Base-by-base conservation (phyloP, 2,888 invertebrate genomes). In the Pandemis heparana region DNA sequence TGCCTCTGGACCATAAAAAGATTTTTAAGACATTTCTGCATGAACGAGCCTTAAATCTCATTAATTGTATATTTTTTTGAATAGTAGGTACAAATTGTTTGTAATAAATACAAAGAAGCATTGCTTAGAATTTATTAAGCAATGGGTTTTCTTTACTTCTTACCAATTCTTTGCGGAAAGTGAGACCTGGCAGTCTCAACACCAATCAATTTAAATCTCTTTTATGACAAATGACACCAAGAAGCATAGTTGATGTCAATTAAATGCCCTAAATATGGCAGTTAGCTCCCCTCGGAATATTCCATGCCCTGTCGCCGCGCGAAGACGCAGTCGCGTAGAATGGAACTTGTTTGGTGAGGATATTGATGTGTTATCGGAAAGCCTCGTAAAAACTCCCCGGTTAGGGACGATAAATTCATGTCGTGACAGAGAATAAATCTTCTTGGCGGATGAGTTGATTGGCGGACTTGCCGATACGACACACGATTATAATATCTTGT, bases 291-390 rank as follows among this genome's bases (percentile, higher is more conserved):
- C 51, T 66, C 6, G 38, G 39, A 43, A 10, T 12, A 39, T 39
- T 61, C 51, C 62, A 46, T 32, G 43, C 51, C 39, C 14, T 59
- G 59, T 56, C 48, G 43, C 23, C 51, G 63, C n/a, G 43, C 59
- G 39, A 56, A 62, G 67, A 38, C 67, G 65, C 59, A 61, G 77
- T 75, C 65, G 56, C 70, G 72, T 74, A 78, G 75, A 82, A 81
- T 81, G 77, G 77, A 79, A 53, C 64, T 69, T 74, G 73, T 73
- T 79, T 79, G 78, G 81, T 77, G 80, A 80, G 80, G 83, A 86
- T 86, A 85, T 86, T 81, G 83, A 82, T 82, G 78, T 76, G 80
- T 80, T 84, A 84, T 85, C 82, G 85, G 82, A 82, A 83, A 77
- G 74, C 75, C 79, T 82, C 79, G 83, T 84, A 83, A 85, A 84